phyloP scores from a whole-genome alignment of 1,140 invertebrate species.

The Elysia chlorotica region DNA sequence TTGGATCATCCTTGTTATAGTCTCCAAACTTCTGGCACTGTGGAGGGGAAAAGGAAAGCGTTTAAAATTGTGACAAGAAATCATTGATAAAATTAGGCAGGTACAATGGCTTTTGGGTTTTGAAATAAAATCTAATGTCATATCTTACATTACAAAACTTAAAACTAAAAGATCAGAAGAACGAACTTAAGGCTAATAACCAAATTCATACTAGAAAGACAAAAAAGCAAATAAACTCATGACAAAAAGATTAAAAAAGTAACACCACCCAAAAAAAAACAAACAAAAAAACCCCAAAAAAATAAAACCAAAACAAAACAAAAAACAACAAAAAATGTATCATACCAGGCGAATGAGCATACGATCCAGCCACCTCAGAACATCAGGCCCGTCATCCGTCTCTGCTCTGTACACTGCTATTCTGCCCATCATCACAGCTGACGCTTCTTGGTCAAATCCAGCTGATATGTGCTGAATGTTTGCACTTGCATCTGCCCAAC shows the following conservation, averaged over 20 bases:
- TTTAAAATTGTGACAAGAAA: too few species aligned
- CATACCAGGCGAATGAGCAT: conserved; percentile 94
- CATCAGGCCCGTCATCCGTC: conserved; percentile 92
- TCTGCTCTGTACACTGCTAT: conserved; percentile 96
- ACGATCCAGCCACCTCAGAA: conserved; percentile 96
- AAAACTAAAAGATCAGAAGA: too few species aligned
- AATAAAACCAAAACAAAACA: conserved; percentile 13
- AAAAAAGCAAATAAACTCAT: background rate
- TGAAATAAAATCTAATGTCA: too few species aligned
- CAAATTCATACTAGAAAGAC: background rate
- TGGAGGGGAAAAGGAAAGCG: conserved; percentile 46
- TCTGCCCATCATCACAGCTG: conserved; percentile 95
- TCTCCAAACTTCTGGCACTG: conserved; percentile 99
- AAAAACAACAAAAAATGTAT: background rate
- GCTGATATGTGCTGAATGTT: conserved; percentile 72
- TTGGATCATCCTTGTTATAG: conserved; percentile 96
- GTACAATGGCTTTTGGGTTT: too few species aligned
- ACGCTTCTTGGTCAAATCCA: conserved; percentile 97
- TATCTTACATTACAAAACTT: too few species aligned
- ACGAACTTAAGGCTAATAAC: too few species aligned
- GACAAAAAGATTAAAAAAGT: background rate
- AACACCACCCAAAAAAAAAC: background rate
- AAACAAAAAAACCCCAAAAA: conserved; percentile 4
- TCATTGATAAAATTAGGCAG: too few species aligned
- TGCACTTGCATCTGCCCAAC: conserved; percentile 66